Evolutionary conservation across 30 jellyfish, hydroid and myxozoan genomes (phyloP), one percentile per base, ranked within the genome.

Genomic region (Aurelia aurita): DNA sequence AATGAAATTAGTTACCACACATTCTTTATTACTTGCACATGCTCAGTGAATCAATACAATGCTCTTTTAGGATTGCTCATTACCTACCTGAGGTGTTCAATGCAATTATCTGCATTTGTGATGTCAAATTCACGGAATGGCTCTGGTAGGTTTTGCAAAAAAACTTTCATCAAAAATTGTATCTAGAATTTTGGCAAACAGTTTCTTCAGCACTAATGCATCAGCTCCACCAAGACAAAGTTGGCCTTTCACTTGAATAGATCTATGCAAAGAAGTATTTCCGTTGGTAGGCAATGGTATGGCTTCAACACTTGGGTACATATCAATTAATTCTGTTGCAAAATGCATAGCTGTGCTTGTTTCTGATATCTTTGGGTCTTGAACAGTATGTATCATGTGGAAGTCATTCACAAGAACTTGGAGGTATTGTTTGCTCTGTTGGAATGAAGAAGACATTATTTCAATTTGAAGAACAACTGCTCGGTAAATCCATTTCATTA

Each of bases 191-290:
- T 19, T 61, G 19, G 29, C 34, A 61, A 61, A 61, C 14, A 15
- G 47, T 20, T 61, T 61, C 73, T 61, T 18, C 18, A 61, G 73
- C 73, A 61, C 73, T 61, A 61, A 61, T 61, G 51, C 73, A 61
- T 61, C 73, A 61, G 73, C 73, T 61, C 73, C 73, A 61, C 73
- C 73, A 61, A 61, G 73, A 8, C 73, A 61, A 61, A 20, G 73
- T 61, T 61, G 73, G 34, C 35, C 73, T 61, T 61, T 61, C 73
- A 61, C 73, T 22, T 22, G 5, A 22, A 61, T 45, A 61, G 19
- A 5, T 61, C 73, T 61, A 43, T 61, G 73, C 73, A 61, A 61
- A 5, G 43, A 31, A 5, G 5, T 3, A 5, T 5, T 31, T 2
- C 39, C 39, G 20, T 61, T 61, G 66, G 20, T n/a, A n/a, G 73